These are phyloP conservation scores for Andrena bucephala DNA, from an alignment of 2,888 invertebrate genomes.

Conservation along the genomic window DNA sequence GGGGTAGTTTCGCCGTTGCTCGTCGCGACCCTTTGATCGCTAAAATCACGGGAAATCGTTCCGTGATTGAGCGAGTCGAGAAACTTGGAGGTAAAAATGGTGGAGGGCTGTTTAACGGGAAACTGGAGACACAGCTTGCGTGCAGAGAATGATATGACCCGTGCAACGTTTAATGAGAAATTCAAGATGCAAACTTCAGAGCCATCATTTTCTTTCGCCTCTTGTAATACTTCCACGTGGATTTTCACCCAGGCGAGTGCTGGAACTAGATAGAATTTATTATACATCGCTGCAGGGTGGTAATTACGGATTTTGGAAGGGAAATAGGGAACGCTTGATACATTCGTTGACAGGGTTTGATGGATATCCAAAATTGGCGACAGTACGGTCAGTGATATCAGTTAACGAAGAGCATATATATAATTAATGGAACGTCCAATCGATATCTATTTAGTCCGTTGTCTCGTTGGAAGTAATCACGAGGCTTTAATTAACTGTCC, in stretches of 20 bases:
- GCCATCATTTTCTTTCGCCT: background rate
- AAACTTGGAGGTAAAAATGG: background rate
- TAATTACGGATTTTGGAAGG: too few species aligned
- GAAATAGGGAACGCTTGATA: too few species aligned
- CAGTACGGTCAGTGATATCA: background rate
- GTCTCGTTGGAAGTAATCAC: constrained; percentile 13
- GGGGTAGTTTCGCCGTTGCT: background rate
- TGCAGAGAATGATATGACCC: background rate
- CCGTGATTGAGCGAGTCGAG: constrained; percentile 5
- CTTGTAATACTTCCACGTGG: background rate
- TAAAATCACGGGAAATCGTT: constrained; percentile 6
- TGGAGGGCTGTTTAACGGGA: constrained; percentile 1
- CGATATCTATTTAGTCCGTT: constrained; percentile 16
- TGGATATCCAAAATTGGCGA: background rate
- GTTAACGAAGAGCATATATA: constrained; percentile 1
- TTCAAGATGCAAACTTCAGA: constrained; percentile 8
- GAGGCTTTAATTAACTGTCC: constrained; percentile 51
- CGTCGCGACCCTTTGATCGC: constrained; percentile 19
- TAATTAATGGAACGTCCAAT: constrained; percentile 28
- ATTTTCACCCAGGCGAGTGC: background rate
- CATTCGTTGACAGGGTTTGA: background rate
- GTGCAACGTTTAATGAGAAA: constrained; percentile 10
- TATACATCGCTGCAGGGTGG: background rate
- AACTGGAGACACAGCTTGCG: constrained; percentile 5
- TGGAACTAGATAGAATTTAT: background rate